Percentiles rank a stretch among this genome's conserved stretches.
phyloP scores from a whole-genome alignment of 2,888 invertebrate species.

The Carpatolechia fugitivella region DNA sequence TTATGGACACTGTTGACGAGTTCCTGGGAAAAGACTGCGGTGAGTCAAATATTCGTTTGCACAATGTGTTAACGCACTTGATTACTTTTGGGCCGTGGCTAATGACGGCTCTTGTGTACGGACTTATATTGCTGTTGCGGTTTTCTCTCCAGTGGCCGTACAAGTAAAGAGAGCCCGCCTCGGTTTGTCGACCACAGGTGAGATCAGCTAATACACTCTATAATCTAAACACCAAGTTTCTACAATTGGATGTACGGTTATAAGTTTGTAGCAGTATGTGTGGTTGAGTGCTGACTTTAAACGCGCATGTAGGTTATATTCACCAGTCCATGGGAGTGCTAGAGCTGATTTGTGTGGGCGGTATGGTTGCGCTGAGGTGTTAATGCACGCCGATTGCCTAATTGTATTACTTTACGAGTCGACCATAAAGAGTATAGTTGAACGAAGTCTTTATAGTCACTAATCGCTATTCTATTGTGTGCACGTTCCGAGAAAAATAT shows the following conservation, averaged over 20 bases:
- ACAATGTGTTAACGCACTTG: constrained; percentile 44
- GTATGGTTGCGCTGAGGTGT: constrained; percentile 61
- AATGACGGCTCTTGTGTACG: constrained; percentile 39
- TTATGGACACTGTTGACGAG: constrained; percentile 61
- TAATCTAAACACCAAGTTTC: constrained; percentile 44
- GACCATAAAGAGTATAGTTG: constrained; percentile 60
- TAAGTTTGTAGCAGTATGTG: constrained; percentile 31
- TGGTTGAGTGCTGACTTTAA: constrained; percentile 29
- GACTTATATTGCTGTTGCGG: constrained; percentile 45
- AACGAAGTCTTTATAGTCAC: constrained; percentile 57
- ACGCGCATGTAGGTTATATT: constrained; percentile 57
- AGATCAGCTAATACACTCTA: constrained; percentile 39
- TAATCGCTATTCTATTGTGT: constrained; percentile 62
- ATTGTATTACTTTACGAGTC: constrained; percentile 73
- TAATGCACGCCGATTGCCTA: constrained; percentile 75
- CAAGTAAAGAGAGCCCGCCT: constrained; percentile 42
- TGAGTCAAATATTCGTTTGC: constrained; percentile 60
- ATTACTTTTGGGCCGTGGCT: constrained; percentile 45
- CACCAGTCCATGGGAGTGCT: constrained; percentile 43
- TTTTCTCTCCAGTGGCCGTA: constrained; percentile 49
- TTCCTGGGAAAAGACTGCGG: constrained; percentile 58
- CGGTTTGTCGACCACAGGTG: constrained; percentile 41
- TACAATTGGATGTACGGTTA: constrained; percentile 46
- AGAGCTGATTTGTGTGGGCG: constrained; percentile 60
- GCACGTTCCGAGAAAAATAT: constrained; percentile 39